Conservation (phyloP, 2,888 invertebrate species). For the Chydorus sphaericus region DNA sequence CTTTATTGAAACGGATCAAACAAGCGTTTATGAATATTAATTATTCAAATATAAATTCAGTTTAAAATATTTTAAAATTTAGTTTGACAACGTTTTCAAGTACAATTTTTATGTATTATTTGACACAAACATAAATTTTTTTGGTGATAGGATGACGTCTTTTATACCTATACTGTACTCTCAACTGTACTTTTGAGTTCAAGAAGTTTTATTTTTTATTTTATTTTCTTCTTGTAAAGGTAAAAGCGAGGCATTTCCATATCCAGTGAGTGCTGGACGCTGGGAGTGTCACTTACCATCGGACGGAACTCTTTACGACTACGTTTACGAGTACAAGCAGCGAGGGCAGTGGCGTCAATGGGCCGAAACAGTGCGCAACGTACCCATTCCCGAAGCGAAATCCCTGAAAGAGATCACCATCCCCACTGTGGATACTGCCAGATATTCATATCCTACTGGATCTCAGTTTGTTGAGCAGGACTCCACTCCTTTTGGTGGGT, state of each 20-base stretch:
- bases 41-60: no score
- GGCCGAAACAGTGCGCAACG: slow-evolving; percentile 52
- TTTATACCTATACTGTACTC: no score
- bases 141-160: no score
- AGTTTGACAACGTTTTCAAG: background rate
- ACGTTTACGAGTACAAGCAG: slow-evolving; percentile 60
- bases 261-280: slow-evolving; percentile 7
- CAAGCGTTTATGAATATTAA: no score
- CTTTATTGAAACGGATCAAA: no score
- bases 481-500: slow-evolving; percentile 57
- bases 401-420: slow-evolving; percentile 50
- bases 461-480: slow-evolving; percentile 52
- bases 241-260: slow-evolving; percentile 28
- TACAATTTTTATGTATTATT: slow-evolving; percentile 19
- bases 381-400: slow-evolving; percentile 36
- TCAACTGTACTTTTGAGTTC: no score
- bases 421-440: slow-evolving; percentile 70
- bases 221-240: no score
- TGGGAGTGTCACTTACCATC: slow-evolving; percentile 37
- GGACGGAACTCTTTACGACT: slow-evolving; percentile 67
- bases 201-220: no score
- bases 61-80: no score
- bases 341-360: slow-evolving; percentile 80
- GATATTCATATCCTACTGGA: slow-evolving; percentile 56
- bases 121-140: no score